Percentiles rank a stretch among this genome's conserved stretches.
phyloP scores from a whole-genome alignment of 2,888 invertebrate species.

The Rhimphoctona megacephalus region DNA sequence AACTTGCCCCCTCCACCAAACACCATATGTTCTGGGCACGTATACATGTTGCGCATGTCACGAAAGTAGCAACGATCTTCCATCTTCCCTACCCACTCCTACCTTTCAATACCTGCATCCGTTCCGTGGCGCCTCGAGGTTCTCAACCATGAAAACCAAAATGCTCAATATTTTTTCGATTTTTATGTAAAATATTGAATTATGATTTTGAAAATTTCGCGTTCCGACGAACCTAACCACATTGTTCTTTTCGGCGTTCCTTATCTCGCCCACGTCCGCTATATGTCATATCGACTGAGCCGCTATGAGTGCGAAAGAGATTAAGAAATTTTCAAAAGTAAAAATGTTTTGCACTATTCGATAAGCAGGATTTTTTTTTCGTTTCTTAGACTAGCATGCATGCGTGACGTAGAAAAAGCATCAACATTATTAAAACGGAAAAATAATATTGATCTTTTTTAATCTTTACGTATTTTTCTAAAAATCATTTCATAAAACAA shows the following conservation, averaged over 20 bases:
- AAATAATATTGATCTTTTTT: background rate
- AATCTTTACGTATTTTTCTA: background rate
- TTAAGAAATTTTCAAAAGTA: too few species aligned
- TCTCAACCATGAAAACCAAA: background rate
- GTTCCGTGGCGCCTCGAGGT: background rate
- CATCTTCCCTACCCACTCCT: background rate
- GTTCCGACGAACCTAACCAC: too few species aligned
- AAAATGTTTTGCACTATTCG: too few species aligned
- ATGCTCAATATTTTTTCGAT: background rate
- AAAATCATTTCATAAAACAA: background rate
- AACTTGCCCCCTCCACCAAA: background rate
- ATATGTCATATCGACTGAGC: background rate
- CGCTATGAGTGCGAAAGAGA: too few species aligned
- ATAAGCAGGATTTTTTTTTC: too few species aligned
- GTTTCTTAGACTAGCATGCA: too few species aligned
- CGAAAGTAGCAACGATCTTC: background rate
- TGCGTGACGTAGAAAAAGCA: background rate
- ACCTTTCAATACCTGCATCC: background rate
- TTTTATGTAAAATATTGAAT: too few species aligned
- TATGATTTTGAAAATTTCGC: too few species aligned
- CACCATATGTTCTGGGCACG: conserved; percentile 7
- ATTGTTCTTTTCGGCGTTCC: background rate
- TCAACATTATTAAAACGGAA: background rate
- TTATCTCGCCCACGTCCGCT: background rate
- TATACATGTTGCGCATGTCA: conserved; percentile 18